Conservation (phyloP, 2,113 vertebrate genomes). For the Galemys pyrenaicus region DNA sequence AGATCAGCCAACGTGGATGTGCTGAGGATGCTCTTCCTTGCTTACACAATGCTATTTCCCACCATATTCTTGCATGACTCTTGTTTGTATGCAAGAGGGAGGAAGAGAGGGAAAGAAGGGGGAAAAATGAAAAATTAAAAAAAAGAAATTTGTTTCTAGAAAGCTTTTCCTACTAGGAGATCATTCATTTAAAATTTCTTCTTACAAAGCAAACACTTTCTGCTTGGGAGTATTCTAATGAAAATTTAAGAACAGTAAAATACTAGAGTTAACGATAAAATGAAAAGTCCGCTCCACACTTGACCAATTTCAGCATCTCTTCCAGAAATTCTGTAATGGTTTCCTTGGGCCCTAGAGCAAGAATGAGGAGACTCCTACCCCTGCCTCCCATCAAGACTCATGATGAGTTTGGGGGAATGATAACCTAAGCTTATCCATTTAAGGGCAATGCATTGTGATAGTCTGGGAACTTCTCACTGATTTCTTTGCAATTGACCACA, state of each 20-base stretch:
- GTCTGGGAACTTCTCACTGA: slow-evolving; percentile 29
- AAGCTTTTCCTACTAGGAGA: slow-evolving; percentile 45
- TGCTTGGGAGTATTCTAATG: slow-evolving; percentile 64
- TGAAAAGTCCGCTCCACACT: slow-evolving; percentile 63
- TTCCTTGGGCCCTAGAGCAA: slow-evolving; percentile 72
- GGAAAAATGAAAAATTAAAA: too few relatives aligned
- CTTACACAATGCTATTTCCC: too few relatives aligned
- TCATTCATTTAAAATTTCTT: slow-evolving; percentile 1
- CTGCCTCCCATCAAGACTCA: not conserved
- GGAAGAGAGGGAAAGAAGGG: too few relatives aligned
- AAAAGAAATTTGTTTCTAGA: not conserved
- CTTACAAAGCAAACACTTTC: slow-evolving; percentile 49
- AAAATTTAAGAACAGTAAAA: slow-evolving; percentile 62
- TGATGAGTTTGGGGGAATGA: not conserved
- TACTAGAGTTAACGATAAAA: slow-evolving; percentile 55
- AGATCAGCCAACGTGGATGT: too few relatives aligned
- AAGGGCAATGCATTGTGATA: not conserved
- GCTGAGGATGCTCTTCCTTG: too few relatives aligned
- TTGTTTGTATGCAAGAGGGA: too few relatives aligned
- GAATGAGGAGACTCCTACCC: slow-evolving; percentile 9
- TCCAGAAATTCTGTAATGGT: slow-evolving; percentile 42
- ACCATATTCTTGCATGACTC: too few relatives aligned
- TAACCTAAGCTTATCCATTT: not conserved
- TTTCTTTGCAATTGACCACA: not conserved
- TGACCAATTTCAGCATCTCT: slow-evolving; percentile 56